Conservation (phyloP, 1,140 invertebrate genomes). For the Caenorhabditis inopinata region DNA sequence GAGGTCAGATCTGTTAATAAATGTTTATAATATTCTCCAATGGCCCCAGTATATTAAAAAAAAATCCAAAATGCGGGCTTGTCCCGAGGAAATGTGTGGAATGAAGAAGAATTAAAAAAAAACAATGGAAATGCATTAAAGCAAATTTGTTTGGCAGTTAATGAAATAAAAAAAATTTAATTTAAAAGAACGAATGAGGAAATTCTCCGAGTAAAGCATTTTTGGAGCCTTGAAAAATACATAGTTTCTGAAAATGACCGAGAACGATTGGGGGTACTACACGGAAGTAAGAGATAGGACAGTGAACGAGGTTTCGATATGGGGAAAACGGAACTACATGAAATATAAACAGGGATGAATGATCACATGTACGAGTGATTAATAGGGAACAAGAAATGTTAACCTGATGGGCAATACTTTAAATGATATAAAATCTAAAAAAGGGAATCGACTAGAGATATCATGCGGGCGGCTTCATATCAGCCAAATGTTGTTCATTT, state of each 20-base stretch:
- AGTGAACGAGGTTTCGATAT: neutral
- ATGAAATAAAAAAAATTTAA: neutral
- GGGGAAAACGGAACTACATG: conserved; percentile 11
- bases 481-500: neutral
- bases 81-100: neutral
- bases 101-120: neutral
- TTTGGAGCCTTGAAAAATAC: neutral
- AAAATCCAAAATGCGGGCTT: neutral
- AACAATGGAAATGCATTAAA: conserved; percentile 10
- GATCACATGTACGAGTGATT: neutral
- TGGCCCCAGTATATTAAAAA: neutral
- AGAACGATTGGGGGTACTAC: neutral
- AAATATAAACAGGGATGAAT: neutral
- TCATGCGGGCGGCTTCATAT: neutral
- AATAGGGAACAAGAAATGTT: neutral
- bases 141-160: neutral
- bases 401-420: too few relatives aligned
- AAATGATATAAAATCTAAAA: conserved; percentile 1
- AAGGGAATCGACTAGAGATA: conserved; percentile 22
- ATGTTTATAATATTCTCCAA: conserved; percentile 12
- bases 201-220: neutral
- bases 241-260: neutral
- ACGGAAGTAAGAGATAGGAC: conserved; percentile 5
- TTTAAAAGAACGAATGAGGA: neutral
- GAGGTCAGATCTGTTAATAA: too few relatives aligned